Evolutionary conservation across 2,113 vertebrate genomes (phyloP).

Genomic region (Pomatostomus ruficeps): DNA sequence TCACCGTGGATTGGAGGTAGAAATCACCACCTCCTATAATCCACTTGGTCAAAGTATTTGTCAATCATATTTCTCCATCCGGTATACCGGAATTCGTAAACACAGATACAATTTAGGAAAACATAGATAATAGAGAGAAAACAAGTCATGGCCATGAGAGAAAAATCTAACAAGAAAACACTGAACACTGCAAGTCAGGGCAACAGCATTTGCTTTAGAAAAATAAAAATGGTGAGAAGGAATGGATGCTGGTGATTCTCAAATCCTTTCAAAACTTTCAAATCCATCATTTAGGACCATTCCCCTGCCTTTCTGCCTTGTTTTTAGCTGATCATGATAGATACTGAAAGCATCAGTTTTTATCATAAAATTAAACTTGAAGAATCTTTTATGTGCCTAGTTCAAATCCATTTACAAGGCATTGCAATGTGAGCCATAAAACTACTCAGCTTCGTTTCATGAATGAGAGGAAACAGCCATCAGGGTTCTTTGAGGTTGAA

Average conservation of each 20-base stretch:
- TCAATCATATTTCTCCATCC: too few species aligned
- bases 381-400: background rate
- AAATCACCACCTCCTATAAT: too few species aligned
- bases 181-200: too few species aligned
- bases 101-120: too few species aligned
- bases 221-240: background rate
- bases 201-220: background rate
- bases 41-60: too few species aligned
- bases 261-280: background rate
- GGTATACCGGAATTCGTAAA: too few species aligned
- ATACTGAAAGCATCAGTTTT: background rate
- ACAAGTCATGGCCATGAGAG: too few species aligned
- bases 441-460: background rate
- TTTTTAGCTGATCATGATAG: background rate
- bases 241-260: background rate
- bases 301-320: background rate
- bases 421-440: background rate
- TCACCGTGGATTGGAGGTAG: too few species aligned
- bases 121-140: too few species aligned
- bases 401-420: background rate
- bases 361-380: background rate
- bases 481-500: background rate
- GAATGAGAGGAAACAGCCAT: background rate
- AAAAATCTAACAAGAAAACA: too few species aligned
- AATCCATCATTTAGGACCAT: background rate